phyloP scores from a whole-genome alignment of 2,797 vertebrate species.

The Tadarida brasiliensis region DNA sequence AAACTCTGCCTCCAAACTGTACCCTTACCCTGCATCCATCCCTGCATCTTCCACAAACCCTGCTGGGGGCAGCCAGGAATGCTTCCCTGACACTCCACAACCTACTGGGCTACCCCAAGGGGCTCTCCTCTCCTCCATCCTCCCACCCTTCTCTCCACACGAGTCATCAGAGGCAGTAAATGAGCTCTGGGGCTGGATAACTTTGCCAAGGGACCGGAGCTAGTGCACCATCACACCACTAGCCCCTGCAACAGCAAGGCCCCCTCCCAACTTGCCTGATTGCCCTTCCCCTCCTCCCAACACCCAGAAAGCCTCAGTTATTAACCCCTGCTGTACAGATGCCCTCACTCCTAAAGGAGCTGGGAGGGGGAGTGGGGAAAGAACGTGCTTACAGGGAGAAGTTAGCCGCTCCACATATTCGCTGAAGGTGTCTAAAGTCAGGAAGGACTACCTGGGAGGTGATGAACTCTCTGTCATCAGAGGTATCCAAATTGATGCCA shows the following conservation, averaged over 20 bases:
- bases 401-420: not conserved
- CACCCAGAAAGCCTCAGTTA: not conserved
- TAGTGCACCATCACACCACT: not conserved
- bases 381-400: not conserved
- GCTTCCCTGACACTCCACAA: not conserved
- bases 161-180: not conserved
- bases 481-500: slow-evolving; percentile 6
- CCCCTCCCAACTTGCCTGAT: not conserved
- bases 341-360: slow-evolving; percentile 29
- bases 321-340: slow-evolving; percentile 62
- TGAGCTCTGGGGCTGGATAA: slow-evolving; percentile 26
- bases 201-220: slow-evolving; percentile 33
- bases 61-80: not conserved
- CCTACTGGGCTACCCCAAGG: not conserved
- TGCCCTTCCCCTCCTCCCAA: slow-evolving; percentile 38
- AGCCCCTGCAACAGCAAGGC: not conserved
- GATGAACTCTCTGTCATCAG: not conserved
- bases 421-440: not conserved
- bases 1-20: not conserved
- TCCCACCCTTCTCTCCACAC: not conserved
- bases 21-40: not conserved
- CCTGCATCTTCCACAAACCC: not conserved
- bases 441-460: not conserved
- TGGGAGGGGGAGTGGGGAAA: not conserved
- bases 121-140: not conserved